Base-by-base conservation (phyloP, 1,140 invertebrate species). In the Rhysida immarginata region DNA sequence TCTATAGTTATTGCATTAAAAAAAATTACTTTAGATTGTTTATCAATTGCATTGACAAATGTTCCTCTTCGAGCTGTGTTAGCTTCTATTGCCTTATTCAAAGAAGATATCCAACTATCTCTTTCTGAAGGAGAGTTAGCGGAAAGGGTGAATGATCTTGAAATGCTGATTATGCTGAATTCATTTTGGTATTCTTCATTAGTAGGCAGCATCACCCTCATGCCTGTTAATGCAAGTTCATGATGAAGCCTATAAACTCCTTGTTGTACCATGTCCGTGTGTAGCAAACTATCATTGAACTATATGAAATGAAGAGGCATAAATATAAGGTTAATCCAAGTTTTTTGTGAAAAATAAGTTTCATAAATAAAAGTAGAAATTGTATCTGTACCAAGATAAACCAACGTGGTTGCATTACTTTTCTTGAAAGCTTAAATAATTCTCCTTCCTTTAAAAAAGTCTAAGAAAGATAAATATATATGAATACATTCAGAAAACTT, bases 271-370 rank as follows among this genome's bases (percentile, higher is more conserved):
- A 65, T 66, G 2, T 77, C 69, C 61, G 82, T 77, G 71, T 83
- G 78, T 55, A 85, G 66, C 29, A 85, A 70, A 56, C 80, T 76
- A 69, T 86, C 83, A 65, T 76, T 83, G 63, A 85, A 79, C 81
- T 84, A 67, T 20, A 73, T 72, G 58, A 67, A 61, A 61, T 62
- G 60, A 64, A 54, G 59, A 52, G 21, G 13, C 14, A 53, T 11
- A 24, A 53, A 29, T 42, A 48, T n/a, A n/a, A n/a, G n/a, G n/a
- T n/a, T n/a, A n/a, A n/a, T n/a, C n/a, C n/a, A n/a, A n/a, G n/a
- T n/a, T n/a, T n/a, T n/a, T n/a, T n/a, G n/a, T n/a, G n/a, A n/a
- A n/a, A 52, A 52, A 29, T 25, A 52, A 18, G 18, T 18, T 11
- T 54, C 16, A 46, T 16, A 26, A 45, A 49, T 11, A 29, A 63